Evolutionary conservation across 2,797 vertebrate genomes (phyloP).

Genomic region (Centropyge bicolor): DNA sequence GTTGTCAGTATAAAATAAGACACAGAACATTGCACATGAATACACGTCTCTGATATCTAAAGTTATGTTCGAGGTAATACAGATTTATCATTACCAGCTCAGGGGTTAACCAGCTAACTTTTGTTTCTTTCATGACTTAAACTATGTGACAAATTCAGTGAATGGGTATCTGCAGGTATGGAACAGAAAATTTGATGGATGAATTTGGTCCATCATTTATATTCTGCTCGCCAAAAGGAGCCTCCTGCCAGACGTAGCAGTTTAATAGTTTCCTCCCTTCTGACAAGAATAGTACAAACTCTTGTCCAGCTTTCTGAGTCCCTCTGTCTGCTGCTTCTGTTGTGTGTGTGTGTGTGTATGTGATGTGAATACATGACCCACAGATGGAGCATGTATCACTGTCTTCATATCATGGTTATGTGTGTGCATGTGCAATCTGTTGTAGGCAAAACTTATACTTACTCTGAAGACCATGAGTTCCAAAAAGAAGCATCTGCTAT

Average conservation of each 20-base stretch:
- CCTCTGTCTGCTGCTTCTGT: conserved; percentile 13
- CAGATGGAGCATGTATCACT: neutral
- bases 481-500: conserved; percentile 6
- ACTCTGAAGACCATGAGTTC: neutral
- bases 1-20: too few species aligned
- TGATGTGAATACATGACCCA: neutral
- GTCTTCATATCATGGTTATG: conserved; percentile 4
- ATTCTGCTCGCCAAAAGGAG: conserved; percentile 21
- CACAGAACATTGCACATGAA: too few species aligned
- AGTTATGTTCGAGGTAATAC: too few species aligned
- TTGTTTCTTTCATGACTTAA: too few species aligned
- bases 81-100: too few species aligned
- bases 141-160: too few species aligned
- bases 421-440: conserved; percentile 17
- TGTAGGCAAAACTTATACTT: conserved; percentile 16
- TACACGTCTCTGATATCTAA: too few species aligned
- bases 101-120: neutral
- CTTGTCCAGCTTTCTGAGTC: conserved; percentile 12
- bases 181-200: conserved; percentile 5
- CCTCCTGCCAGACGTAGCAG: conserved; percentile 19
- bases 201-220: conserved; percentile 8
- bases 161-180: neutral
- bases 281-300: conserved; percentile 32
- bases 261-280: conserved; percentile 17
- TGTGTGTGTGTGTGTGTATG: too few species aligned